Evolutionary conservation across 2,113 vertebrate species (phyloP).

Genomic region (Stegastes partitus): DNA sequence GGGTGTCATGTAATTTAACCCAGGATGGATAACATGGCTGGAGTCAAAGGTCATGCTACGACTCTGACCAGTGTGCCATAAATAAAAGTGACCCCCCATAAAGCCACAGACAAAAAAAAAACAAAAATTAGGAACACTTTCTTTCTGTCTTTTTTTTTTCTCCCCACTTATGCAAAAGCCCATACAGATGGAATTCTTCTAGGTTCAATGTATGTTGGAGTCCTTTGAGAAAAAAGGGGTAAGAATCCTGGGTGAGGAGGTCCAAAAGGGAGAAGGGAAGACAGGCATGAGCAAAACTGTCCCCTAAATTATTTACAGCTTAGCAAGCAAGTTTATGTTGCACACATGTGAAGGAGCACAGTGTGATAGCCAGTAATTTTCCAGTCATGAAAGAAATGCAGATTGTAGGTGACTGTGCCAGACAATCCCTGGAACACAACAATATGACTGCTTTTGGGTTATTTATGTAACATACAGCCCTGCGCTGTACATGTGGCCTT

Average conservation of each 20-base stretch:
- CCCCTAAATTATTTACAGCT: background rate
- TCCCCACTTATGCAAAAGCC: slow-evolving; percentile 1
- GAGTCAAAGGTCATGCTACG: slow-evolving; percentile 37
- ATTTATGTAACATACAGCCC: background rate
- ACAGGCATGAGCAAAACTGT: background rate
- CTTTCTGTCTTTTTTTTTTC: too few species aligned
- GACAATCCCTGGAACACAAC: background rate
- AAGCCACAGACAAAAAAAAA: background rate
- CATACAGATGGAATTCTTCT: slow-evolving; percentile 11
- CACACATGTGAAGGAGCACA: slow-evolving; percentile 26
- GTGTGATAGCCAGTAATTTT: background rate
- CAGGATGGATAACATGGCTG: slow-evolving; percentile 15
- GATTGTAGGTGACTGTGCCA: background rate
- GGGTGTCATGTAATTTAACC: slow-evolving; percentile 37
- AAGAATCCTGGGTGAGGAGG: slow-evolving; percentile 3
- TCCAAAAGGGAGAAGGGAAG: too few species aligned
- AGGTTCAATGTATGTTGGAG: background rate
- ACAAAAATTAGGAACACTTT: slow-evolving; percentile 4
- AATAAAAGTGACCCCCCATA: slow-evolving; percentile 33
- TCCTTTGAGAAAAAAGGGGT: background rate
- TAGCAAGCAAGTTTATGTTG: slow-evolving; percentile 19
- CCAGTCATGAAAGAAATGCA: slow-evolving; percentile 8
- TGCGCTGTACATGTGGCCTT: background rate
- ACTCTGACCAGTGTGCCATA: slow-evolving; percentile 35
- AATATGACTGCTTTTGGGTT: background rate